Evolutionary conservation across 2,797 vertebrate genomes (phyloP).

Genomic region (Adrianichthys oophorus): DNA sequence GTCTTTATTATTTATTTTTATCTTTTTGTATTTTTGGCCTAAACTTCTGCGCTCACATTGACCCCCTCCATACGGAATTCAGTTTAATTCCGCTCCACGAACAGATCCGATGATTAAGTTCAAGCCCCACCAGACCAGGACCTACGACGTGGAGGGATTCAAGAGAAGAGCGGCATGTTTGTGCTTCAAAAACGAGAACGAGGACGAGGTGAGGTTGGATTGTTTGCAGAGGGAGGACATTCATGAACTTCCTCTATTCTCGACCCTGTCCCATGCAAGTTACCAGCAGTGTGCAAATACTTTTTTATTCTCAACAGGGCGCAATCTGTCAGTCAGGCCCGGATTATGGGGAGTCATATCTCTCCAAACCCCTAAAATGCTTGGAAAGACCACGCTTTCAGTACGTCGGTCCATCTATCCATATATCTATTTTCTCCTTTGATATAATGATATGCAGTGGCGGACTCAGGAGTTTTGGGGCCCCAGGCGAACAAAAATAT

Average conservation of each 20-base stretch:
- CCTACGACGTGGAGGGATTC: constrained; percentile 93
- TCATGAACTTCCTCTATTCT: background rate
- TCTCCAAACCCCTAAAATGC: no score
- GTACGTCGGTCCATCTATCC: no score
- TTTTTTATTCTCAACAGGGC: no score
- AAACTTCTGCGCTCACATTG: background rate
- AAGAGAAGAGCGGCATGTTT: constrained; percentile 93
- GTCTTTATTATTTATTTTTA: background rate
- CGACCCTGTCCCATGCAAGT: background rate
- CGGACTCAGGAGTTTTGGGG: no score
- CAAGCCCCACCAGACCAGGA: constrained; percentile 96
- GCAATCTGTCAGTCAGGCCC: no score
- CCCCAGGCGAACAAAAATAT: no score
- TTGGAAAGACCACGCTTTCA: no score
- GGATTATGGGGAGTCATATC: no score
- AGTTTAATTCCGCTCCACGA: background rate
- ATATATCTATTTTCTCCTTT: no score
- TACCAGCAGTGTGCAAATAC: no score
- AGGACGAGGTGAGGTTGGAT: constrained; percentile 87
- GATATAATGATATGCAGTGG: no score
- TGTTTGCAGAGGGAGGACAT: background rate
- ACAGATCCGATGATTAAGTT: constrained; percentile 89
- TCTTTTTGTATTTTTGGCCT: constrained; percentile 7
- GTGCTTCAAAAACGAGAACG: constrained; percentile 87
- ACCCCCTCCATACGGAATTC: background rate